These are phyloP conservation scores for Acronicta aceris DNA, from an alignment of 2,888 invertebrate species.

Conservation along the genomic window DNA sequence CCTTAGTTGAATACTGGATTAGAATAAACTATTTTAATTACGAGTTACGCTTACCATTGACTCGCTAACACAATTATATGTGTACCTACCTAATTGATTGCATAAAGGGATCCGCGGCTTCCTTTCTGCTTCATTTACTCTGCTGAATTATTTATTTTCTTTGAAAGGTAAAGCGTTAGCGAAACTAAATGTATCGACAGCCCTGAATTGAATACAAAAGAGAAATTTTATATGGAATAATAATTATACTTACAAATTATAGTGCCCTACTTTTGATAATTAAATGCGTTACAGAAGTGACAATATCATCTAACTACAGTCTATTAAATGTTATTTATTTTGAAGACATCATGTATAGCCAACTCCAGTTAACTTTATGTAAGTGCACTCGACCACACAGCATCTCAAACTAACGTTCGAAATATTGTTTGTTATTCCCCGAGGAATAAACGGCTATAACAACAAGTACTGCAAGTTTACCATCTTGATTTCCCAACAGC, in stretches of 20 bases:
- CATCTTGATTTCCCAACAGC: conserved; percentile 85
- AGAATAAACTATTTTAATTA: conserved; percentile 81
- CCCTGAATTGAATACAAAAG: conserved; percentile 6
- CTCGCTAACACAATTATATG: conserved; percentile 70
- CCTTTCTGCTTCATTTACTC: conserved; percentile 66
- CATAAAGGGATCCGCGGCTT: conserved; percentile 44
- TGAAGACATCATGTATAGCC: not conserved
- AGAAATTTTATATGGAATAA: too few relatives aligned
- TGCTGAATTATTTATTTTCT: conserved; percentile 61
- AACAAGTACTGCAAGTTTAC: conserved; percentile 73
- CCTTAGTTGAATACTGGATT: conserved; percentile 70
- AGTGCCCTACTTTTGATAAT: too few relatives aligned
- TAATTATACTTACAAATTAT: too few relatives aligned
- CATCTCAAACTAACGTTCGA: conserved; percentile 60
- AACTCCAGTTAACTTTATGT: conserved; percentile 35
- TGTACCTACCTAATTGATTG: conserved; percentile 71
- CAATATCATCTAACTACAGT: too few relatives aligned
- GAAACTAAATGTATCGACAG: conserved; percentile 24
- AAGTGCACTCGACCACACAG: conserved; percentile 43
- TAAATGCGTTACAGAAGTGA: too few relatives aligned
- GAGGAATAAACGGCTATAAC: conserved; percentile 68
- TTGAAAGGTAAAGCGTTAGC: conserved; percentile 25
- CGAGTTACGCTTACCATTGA: conserved; percentile 71
- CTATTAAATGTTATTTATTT: too few relatives aligned
- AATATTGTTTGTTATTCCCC: conserved; percentile 67